Conservation (phyloP, 92 coral and sea anemone species). For the Nematostella vectensis region DNA sequence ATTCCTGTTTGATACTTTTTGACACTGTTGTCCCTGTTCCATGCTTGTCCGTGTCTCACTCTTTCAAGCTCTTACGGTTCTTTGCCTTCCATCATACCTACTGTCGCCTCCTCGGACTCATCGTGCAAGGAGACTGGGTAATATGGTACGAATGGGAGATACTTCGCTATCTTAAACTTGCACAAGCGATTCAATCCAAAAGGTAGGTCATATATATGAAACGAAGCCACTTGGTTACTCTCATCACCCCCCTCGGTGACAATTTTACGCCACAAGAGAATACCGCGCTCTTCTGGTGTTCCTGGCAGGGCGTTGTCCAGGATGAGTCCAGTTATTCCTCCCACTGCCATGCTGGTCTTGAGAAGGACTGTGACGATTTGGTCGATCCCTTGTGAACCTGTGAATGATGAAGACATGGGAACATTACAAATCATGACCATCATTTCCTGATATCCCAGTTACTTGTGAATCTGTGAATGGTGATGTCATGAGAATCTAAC, state of each 20-base stretch:
- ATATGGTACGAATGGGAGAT: constrained; percentile 64
- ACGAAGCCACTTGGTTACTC: too few species aligned
- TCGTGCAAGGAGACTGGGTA: too few species aligned
- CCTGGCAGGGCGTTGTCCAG: constrained; percentile 64
- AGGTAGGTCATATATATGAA: constrained; percentile 64
- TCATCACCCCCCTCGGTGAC: constrained; percentile 2
- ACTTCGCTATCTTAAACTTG: constrained; percentile 40
- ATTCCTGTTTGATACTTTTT: too few species aligned
- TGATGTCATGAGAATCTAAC: too few species aligned
- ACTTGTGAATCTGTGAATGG: too few species aligned
- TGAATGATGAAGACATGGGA: neutral
- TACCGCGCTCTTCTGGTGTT: constrained; percentile 64
- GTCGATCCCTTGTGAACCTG: constrained; percentile 55
- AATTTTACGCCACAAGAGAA: constrained; percentile 34
- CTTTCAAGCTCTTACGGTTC: too few species aligned
- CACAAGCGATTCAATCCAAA: constrained; percentile 65
- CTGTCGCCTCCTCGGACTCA: too few species aligned
- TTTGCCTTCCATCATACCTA: too few species aligned
- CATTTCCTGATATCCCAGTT: too few species aligned
- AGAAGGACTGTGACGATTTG: constrained; percentile 57
- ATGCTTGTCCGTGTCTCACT: too few species aligned
- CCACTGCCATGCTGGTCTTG: constrained; percentile 71
- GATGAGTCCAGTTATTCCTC: constrained; percentile 34
- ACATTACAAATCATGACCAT: neutral
- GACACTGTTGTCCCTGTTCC: too few species aligned